These are phyloP conservation scores for Macrochelys suwanniensis DNA, from an alignment of 2,797 vertebrate species.

Conservation along the genomic window DNA sequence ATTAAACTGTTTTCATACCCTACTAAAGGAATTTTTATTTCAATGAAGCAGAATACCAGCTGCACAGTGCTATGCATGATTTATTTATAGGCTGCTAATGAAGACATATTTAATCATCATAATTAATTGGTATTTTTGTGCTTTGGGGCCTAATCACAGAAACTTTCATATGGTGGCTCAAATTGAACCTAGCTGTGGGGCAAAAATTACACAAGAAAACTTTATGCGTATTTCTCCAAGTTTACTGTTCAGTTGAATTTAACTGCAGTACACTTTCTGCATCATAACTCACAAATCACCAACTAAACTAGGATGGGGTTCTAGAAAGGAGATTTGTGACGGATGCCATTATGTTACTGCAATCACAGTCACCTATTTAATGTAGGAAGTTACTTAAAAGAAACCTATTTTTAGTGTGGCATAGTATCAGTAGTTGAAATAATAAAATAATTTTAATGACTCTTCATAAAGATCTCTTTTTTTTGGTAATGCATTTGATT, in stretches of 20 bases:
- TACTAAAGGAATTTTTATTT: constrained; percentile 64
- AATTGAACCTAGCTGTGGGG: constrained; percentile 63
- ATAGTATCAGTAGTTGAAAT: background rate
- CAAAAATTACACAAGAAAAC: constrained; percentile 65
- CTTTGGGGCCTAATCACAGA: constrained; percentile 80
- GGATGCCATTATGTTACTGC: background rate
- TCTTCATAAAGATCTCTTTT: background rate
- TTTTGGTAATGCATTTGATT: background rate
- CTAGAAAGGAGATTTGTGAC: background rate
- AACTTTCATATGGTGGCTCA: constrained; percentile 72
- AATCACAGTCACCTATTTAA: accelerated
- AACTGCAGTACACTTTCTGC: background rate
- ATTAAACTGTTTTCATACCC: constrained; percentile 71
- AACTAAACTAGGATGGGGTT: background rate
- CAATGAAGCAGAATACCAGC: constrained; percentile 45
- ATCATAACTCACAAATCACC: constrained; percentile 44
- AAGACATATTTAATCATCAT: constrained; percentile 84
- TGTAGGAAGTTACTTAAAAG: background rate
- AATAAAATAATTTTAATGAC: background rate
- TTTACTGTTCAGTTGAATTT: constrained; percentile 35
- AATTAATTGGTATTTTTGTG: constrained; percentile 84
- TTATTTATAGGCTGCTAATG: constrained; percentile 85
- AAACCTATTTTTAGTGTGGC: background rate
- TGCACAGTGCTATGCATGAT: constrained; percentile 76
- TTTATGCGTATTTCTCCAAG: constrained; percentile 45